phyloP scores from a whole-genome alignment of 2,113 vertebrate species.

The Aspidoscelis tigris region DNA sequence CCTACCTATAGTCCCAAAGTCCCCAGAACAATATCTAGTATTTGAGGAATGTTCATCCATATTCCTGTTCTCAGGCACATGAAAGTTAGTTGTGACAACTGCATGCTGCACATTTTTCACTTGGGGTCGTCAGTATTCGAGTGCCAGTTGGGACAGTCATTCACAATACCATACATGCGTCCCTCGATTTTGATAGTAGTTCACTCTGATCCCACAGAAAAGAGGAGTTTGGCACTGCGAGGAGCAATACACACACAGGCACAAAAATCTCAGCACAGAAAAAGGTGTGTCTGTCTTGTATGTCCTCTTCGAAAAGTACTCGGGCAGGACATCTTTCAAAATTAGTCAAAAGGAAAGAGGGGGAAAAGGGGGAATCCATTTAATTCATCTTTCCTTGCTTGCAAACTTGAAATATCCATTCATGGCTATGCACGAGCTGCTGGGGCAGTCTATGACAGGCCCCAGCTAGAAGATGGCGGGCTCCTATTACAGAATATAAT shows the following conservation, averaged over 20 bases:
- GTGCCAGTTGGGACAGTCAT: neutral
- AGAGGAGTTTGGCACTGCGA: constrained; percentile 35
- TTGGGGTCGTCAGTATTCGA: neutral
- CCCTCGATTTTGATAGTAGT: neutral
- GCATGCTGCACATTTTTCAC: neutral
- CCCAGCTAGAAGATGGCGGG: too few relatives aligned
- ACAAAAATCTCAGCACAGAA: constrained; percentile 24
- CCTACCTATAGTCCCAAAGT: neutral
- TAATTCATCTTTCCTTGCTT: neutral
- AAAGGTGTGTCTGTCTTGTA: neutral
- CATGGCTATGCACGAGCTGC: too few relatives aligned
- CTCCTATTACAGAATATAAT: too few relatives aligned
- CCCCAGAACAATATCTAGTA: neutral
- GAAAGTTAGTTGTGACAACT: neutral
- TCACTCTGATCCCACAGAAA: constrained; percentile 10
- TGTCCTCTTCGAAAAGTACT: neutral
- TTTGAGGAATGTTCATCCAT: neutral
- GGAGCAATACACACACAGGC: neutral
- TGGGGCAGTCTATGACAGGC: too few relatives aligned
- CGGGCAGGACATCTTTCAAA: neutral
- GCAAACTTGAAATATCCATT: neutral
- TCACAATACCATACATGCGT: neutral
- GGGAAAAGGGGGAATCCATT: neutral
- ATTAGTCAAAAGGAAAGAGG: neutral
- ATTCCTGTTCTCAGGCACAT: neutral